phyloP scores from a whole-genome alignment of 2,888 invertebrate species.

The Latheticus oryzae region DNA sequence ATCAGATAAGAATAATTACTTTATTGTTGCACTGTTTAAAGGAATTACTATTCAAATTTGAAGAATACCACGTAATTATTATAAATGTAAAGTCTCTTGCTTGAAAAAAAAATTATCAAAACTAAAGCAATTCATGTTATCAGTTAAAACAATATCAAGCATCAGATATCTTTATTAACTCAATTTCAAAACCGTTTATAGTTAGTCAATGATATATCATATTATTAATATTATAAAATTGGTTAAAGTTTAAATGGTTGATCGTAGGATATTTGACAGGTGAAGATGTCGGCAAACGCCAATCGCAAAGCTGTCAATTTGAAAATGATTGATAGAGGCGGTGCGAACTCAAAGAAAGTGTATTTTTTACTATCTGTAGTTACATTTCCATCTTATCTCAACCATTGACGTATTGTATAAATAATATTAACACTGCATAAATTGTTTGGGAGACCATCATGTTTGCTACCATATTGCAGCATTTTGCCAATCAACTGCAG shows the following conservation, averaged over 20 bases:
- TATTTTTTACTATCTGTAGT: slow-evolving; percentile 40
- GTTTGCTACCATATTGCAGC: slow-evolving; percentile 30
- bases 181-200: slow-evolving; percentile 36
- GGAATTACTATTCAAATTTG: too few species aligned
- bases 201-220: slow-evolving; percentile 9
- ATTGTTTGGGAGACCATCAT: slow-evolving; percentile 44
- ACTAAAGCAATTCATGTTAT: slow-evolving; percentile 36
- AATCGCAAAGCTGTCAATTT: slow-evolving; percentile 60
- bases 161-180: slow-evolving; percentile 41
- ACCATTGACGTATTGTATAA: slow-evolving; percentile 45
- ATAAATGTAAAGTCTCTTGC: too few species aligned
- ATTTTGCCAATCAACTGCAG: too few species aligned
- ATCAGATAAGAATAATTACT: too few species aligned
- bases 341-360: slow-evolving; percentile 48
- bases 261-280: slow-evolving; percentile 56
- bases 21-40: too few species aligned
- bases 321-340: slow-evolving; percentile 60
- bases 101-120: slow-evolving; percentile 26
- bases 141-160: slow-evolving; percentile 38
- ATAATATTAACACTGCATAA: slow-evolving; percentile 42
- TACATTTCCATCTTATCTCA: slow-evolving; percentile 46
- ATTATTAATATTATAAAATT: neutral
- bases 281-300: slow-evolving; percentile 62
- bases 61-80: too few species aligned
- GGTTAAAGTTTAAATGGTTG: slow-evolving; percentile 29